Conservation (phyloP, 2,113 vertebrate species). For the Paramormyrops kingsleyae region DNA sequence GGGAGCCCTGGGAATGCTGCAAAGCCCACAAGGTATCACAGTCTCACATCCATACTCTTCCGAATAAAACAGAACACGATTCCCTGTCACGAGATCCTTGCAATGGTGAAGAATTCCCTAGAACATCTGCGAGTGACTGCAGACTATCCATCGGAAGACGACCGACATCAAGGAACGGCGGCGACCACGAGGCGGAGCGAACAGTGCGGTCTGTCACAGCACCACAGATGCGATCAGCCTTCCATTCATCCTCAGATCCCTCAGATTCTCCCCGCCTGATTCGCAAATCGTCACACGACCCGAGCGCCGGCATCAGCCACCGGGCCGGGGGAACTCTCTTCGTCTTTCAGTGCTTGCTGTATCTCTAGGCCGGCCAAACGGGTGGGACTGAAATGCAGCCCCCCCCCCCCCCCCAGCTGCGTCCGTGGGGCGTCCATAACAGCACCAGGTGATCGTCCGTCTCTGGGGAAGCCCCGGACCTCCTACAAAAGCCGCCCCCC, state of each 20-base stretch:
- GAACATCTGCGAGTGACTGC: neutral
- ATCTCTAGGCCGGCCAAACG: neutral
- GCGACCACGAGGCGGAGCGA: neutral
- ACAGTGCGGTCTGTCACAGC: neutral
- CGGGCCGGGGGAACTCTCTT: neutral
- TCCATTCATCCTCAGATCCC: neutral
- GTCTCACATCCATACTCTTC: neutral
- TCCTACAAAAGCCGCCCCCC: neutral
- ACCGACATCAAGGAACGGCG: neutral
- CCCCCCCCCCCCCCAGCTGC: no score
- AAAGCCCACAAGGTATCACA: neutral
- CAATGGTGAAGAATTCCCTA: neutral
- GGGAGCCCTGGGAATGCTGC: slow-evolving; percentile 14
- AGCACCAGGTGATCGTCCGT: neutral
- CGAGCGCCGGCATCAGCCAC: neutral
- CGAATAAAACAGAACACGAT: neutral
- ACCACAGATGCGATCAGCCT: neutral
- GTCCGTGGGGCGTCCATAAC: neutral
- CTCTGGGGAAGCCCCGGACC: neutral
- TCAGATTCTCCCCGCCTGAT: neutral
- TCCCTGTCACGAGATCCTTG: neutral
- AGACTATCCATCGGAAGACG: neutral
- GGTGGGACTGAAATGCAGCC: neutral
- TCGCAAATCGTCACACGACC: neutral
- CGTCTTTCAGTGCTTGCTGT: neutral